Conservation (phyloP, 2,888 invertebrate genomes). For the Neocrepidodera transversa region DNA sequence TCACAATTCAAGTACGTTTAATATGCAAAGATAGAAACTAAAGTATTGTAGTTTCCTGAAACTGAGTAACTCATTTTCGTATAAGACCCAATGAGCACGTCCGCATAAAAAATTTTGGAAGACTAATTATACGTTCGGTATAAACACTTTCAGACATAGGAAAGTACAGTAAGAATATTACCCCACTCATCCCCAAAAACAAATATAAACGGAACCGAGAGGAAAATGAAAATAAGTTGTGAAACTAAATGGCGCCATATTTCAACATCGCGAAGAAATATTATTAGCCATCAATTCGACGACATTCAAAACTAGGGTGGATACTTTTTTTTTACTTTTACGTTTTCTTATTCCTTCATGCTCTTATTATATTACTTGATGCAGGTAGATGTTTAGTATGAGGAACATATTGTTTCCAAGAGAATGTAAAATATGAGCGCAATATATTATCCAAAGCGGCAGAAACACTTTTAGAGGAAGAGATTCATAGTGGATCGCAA, state of each 20-base stretch:
- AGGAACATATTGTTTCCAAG: constrained; percentile 26
- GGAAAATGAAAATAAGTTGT: constrained; percentile 5
- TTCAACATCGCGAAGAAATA: constrained; percentile 19
- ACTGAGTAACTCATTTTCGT: no score
- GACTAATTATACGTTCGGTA: no score
- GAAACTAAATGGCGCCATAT: constrained; percentile 13
- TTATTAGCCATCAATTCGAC: constrained; percentile 27
- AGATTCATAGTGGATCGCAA: constrained; percentile 23
- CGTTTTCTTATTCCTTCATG: constrained; percentile 9
- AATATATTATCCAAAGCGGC: constrained; percentile 21
- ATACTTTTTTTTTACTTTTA: constrained; percentile 2
- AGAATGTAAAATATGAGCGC: constrained; percentile 22
- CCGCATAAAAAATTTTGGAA: no score
- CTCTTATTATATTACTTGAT: constrained; percentile 20
- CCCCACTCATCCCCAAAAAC: no score
- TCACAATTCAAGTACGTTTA: no score
- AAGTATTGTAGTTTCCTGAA: no score
- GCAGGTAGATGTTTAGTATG: constrained; percentile 27
- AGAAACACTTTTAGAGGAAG: constrained; percentile 20
- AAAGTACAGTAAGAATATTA: no score
- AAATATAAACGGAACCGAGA: not conserved
- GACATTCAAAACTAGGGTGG: constrained; percentile 22
- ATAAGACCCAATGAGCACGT: no score
- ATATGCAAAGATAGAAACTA: no score
- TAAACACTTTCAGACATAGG: no score